Evolutionary conservation across 2,888 invertebrate species (phyloP), one percentile per base, ranked within the genome.

Genomic region (Apomyelois bistriatella): DNA sequence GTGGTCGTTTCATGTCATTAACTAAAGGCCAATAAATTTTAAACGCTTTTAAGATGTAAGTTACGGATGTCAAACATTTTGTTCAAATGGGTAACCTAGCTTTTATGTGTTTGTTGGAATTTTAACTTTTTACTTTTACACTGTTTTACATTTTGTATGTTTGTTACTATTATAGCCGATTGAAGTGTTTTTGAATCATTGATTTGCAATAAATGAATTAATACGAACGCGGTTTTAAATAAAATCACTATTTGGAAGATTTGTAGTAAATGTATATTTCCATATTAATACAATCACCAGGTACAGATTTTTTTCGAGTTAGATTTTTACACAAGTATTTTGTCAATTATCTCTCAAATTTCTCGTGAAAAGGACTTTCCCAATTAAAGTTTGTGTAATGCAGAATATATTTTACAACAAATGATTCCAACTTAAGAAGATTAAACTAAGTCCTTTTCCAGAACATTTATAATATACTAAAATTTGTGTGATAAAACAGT

Each of bases 231-330:
- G 32, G n/a, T 61, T 53, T 37, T 53, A 71, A 80, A 72, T 70
- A 68, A 83, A 86, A 86, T 70, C 62, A 73, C 74, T 59, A 62
- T 68, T 76, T 82, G 79, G 79, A 85, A 88, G 87, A 86, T 89
- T 89, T 85, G 86, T 88, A 86, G 89, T 88, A 89, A 89, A 89
- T 85, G 85, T 88, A 88, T 88, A 89, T 89, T 89, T 85, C 76
- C 79, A 82, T 87, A 84, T 85, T 72, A 84, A 85, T 86, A 87
- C 85, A 85, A 86, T 86, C 85, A 85, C 85, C 89, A 89, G 89
- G 89, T 89, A 89, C 89, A 86, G 83, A 78, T 85, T 82, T 82
- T 82, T 82, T 82, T 82, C 76, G 82, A 86, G 85, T 85, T 80
- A 84, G 79, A 76, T 82, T 81, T 79, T 80, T 82, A 84, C 81